A percentile compares a stretch with the other conserved stretches of the same genome.
These are phyloP conservation scores for Apaloderma vittatum DNA, from an alignment of 2,113 vertebrate genomes.

Conservation along the genomic window DNA sequence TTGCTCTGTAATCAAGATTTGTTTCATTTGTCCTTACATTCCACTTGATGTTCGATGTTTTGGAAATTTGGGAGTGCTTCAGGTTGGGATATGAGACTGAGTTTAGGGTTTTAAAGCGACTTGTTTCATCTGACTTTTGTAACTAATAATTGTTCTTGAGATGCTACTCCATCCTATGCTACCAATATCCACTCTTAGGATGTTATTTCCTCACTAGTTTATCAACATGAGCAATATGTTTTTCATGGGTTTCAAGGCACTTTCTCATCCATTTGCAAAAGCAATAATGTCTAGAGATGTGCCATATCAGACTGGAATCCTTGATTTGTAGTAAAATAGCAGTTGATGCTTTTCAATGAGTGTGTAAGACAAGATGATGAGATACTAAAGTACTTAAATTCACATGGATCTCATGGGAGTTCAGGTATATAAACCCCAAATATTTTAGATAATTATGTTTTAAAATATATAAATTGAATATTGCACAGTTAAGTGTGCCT, in stretches of 20 bases:
- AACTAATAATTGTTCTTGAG: not conserved
- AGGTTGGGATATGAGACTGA: not conserved
- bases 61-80: not conserved
- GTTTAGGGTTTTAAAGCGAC: not conserved
- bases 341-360: not conserved
- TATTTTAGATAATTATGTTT: not conserved
- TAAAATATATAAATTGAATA: not conserved
- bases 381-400: not conserved
- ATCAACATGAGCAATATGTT: not conserved
- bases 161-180: not conserved
- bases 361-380: not conserved
- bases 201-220: not conserved
- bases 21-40: not conserved
- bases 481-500: not conserved
- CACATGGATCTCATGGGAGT: not conserved
- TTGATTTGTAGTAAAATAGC: not conserved
- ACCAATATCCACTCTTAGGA: not conserved
- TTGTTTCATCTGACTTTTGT: not conserved
- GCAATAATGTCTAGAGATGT: not conserved
- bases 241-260: not conserved
- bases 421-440: not conserved
- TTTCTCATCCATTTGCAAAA: not conserved
- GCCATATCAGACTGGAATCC: not conserved
- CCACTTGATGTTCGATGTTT: not conserved
- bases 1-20: not conserved